A percentile compares a stretch with the other conserved stretches of the same genome.
These are phyloP conservation scores for Emydoidea blandingii DNA, from an alignment of 2,797 vertebrate species.

Conservation along the genomic window DNA sequence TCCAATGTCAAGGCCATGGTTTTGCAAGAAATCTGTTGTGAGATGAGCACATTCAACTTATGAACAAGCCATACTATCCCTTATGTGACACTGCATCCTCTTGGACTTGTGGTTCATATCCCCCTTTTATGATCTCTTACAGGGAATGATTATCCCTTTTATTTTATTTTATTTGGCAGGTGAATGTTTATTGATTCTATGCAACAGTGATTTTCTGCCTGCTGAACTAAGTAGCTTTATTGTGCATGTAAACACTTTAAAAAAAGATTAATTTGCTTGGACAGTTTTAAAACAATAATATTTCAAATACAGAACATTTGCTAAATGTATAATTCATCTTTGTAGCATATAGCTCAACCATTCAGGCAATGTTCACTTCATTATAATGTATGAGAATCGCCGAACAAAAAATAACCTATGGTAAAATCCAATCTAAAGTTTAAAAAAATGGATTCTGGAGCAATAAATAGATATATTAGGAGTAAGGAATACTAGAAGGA, in stretches of 20 bases:
- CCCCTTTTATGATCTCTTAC: background rate
- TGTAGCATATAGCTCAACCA: background rate
- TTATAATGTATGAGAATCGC: background rate
- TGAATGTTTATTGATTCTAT: background rate
- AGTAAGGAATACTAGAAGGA: background rate
- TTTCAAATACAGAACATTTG: background rate
- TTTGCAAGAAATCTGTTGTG: background rate
- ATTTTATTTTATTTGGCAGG: background rate
- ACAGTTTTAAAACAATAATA: background rate
- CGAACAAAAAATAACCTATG: background rate
- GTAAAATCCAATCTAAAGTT: background rate
- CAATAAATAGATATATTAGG: accelerated
- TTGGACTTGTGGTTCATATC: background rate
- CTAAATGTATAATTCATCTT: background rate
- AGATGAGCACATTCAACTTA: accelerated
- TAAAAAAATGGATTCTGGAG: background rate
- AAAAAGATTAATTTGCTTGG: conserved; percentile 14
- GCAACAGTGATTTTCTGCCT: background rate
- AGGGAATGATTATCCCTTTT: background rate
- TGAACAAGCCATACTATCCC: background rate
- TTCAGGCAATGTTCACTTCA: background rate
- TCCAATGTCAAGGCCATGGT: background rate
- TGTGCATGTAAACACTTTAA: background rate
- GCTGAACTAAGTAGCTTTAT: background rate
- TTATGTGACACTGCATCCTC: background rate